phyloP scores from a whole-genome alignment of 2,797 vertebrate species.

The Hoplostethus atlanticus region DNA sequence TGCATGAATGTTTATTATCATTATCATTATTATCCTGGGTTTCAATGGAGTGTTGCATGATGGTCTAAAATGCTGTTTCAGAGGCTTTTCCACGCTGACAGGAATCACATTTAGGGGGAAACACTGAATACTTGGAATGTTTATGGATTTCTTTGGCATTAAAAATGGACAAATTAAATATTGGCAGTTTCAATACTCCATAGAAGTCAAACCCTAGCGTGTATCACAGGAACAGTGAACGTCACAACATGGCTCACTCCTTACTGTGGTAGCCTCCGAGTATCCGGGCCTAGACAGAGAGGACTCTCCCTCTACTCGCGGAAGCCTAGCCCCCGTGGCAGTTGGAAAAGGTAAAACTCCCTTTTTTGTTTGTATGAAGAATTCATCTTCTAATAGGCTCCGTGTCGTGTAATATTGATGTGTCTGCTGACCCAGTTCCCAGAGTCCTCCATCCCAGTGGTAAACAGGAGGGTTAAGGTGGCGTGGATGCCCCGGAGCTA shows the following conservation, averaged over 20 bases:
- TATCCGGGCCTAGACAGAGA: slow-evolving; percentile 1
- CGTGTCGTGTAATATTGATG: slow-evolving; percentile 70
- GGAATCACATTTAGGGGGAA: no score
- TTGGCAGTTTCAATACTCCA: neutral
- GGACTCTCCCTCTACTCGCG: neutral
- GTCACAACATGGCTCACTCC: neutral
- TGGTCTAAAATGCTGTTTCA: no score
- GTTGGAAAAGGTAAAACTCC: slow-evolving; percentile 34
- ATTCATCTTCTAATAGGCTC: slow-evolving; percentile 69
- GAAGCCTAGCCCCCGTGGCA: slow-evolving; percentile 5
- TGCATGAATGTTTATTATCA: no score
- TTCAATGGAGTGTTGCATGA: no score
- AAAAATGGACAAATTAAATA: no score
- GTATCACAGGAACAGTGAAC: neutral
- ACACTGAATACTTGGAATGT: no score
- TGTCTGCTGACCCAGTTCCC: slow-evolving; percentile 66
- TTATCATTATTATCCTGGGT: no score
- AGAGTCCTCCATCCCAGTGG: slow-evolving; percentile 50
- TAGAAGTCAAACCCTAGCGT: slow-evolving; percentile 3
- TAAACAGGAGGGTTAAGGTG: slow-evolving; percentile 61
- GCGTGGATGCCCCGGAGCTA: slow-evolving; percentile 62
- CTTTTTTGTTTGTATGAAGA: slow-evolving; percentile 55
- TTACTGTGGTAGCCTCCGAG: slow-evolving; percentile 1
- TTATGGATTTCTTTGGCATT: no score
- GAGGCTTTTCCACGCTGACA: no score